Percentiles rank a stretch among this genome's conserved stretches.
Conservation (phyloP, 2,113 vertebrate genomes). For the Lathamus discolor region DNA sequence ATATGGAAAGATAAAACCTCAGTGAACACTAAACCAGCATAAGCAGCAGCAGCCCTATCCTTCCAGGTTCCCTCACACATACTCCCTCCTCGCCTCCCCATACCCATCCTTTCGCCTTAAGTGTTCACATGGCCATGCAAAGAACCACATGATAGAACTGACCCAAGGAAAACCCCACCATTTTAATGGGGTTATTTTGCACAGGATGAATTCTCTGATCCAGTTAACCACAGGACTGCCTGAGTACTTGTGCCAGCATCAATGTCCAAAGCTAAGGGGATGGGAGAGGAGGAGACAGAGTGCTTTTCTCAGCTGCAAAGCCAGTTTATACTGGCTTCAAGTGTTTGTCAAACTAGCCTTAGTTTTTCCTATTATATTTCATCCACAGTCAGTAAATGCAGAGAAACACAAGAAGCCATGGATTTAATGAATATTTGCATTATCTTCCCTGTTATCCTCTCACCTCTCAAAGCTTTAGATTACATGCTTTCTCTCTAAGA, state of each 20-base stretch:
- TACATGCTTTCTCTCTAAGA: background rate
- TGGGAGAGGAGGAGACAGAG: background rate
- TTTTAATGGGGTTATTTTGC: background rate
- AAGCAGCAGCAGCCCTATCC: background rate
- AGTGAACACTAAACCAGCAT: background rate
- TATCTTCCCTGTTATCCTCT: background rate
- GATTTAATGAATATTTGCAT: background rate
- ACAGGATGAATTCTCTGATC: background rate
- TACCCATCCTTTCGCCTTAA: background rate
- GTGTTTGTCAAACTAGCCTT: background rate
- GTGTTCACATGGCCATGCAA: background rate
- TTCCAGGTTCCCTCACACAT: background rate
- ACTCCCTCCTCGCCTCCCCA: background rate
- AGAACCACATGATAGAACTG: background rate
- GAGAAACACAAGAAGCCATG: background rate
- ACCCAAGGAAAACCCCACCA: background rate
- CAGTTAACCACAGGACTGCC: background rate
- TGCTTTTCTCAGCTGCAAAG: background rate
- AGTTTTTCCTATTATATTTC: background rate
- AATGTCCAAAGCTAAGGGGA: conserved; percentile 1
- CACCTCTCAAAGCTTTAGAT: background rate
- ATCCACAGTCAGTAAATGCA: background rate
- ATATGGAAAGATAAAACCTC: background rate
- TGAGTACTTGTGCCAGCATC: background rate
- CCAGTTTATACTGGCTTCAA: background rate